phyloP scores from a whole-genome alignment of 2,113 vertebrate species.

The Lethenteron reissneri region DNA sequence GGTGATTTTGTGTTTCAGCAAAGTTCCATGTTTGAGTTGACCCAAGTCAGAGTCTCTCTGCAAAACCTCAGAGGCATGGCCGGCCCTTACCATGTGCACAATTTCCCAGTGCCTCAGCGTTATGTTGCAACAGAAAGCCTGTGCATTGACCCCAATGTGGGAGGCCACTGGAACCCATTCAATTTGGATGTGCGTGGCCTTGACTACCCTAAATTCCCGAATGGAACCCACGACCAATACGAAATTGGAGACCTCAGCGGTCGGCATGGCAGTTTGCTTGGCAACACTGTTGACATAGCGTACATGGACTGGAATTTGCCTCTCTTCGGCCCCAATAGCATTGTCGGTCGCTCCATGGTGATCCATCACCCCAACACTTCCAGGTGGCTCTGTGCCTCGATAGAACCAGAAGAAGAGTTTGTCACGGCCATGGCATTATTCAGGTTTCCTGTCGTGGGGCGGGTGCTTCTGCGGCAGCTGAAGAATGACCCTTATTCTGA shows the following conservation, averaged over 20 bases:
- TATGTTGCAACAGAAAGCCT: conserved; percentile 11
- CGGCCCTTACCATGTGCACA: conserved; percentile 26
- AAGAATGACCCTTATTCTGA: conserved; percentile 26
- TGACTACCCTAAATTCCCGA: conserved; percentile 19
- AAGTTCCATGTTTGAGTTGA: conserved; percentile 29
- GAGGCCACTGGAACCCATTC: conserved; percentile 38
- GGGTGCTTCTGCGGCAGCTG: conserved; percentile 27
- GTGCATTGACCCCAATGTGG: conserved; percentile 28
- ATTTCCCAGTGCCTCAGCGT: conserved; percentile 24
- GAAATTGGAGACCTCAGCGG: conserved; percentile 33
- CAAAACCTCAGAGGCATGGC: conserved; percentile 18
- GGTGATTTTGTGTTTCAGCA: conserved; percentile 28
- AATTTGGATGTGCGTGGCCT: conserved; percentile 13
- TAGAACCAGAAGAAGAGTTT: conserved; percentile 25
- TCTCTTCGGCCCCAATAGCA: conserved; percentile 34
- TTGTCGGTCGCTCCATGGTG: conserved; percentile 36
- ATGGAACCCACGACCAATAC: conserved; percentile 29
- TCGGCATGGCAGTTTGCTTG: conserved; percentile 23
- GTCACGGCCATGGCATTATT: conserved; percentile 22
- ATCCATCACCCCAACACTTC: conserved; percentile 18
- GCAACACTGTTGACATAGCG: background rate
- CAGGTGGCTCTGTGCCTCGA: conserved; percentile 24
- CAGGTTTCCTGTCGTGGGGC: conserved; percentile 24
- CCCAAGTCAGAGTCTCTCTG: conserved; percentile 23
- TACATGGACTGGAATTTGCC: conserved; percentile 33